Base-by-base conservation (phyloP, 2,113 vertebrate genomes). In the Circaetus gallicus region DNA sequence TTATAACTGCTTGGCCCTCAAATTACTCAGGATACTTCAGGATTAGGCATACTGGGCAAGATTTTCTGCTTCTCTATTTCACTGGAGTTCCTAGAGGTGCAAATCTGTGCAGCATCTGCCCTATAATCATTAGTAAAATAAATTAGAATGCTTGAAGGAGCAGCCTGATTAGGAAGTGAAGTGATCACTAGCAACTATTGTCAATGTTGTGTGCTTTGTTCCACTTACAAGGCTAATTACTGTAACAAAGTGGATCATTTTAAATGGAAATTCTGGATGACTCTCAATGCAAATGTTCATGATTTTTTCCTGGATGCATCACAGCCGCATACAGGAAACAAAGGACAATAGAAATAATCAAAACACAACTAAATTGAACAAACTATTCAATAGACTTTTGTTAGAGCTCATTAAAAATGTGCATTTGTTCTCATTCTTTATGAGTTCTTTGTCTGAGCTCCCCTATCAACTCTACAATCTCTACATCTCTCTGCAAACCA, bases 181-280 rank as follows among this genome's bases (percentile, higher is more conserved):
- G 94, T 93, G 93, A 97, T 98, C 92, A 81, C 96, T 82, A 97
- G 95, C 93, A 96, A 96, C 95, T 92, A 96, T 95, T 97, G 97
- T 96, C 97, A 95, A 50, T 91, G 94, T 93, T 97, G 89, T 95
- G 95, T 92, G 95, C 97, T 98, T 97, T 97, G 96, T 96, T 98
- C 95, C 91, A 96, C 95, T 97, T 97, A 95, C 89, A 95, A 91
- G 93, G 87, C 95, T 97, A 97, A 97, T 97, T 95, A 93, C 91
- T 97, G 95, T 97, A 97, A 97, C 95, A 96, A 96, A 97, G 92
- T 96, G 86, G 95, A 96, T 98, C 79, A 95, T 97, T 97, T 96
- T 28, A 96, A 97, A 97, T 97, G 92, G 91, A 94, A 95, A 94
- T 97, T 97, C 94, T 95, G 86, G 89, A 89, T 93, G 88, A 79